A percentile compares a stretch with the other conserved stretches of the same genome.
Evolutionary conservation across 2,797 vertebrate genomes (phyloP).

Genomic region (Gobionotothen gibberifrons): DNA sequence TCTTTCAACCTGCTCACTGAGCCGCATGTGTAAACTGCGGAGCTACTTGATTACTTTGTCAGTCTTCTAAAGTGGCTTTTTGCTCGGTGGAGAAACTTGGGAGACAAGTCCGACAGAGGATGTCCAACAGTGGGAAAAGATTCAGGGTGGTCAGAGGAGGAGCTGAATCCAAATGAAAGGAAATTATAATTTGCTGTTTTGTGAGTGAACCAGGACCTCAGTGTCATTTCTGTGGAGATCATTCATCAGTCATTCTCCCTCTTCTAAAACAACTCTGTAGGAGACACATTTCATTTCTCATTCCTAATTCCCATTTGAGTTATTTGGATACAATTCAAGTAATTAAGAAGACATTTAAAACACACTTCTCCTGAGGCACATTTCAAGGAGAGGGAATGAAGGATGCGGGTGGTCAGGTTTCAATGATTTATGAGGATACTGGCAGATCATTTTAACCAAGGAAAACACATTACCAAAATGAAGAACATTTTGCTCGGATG

Average conservation of each 20-base stretch:
- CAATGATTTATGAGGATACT: neutral
- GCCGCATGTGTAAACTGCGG: constrained; percentile 78
- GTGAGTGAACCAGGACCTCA: constrained; percentile 38
- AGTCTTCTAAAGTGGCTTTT: constrained; percentile 81
- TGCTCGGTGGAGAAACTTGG: constrained; percentile 64
- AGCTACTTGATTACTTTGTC: constrained; percentile 84
- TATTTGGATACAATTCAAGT: constrained; percentile 44
- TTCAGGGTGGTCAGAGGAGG: constrained; percentile 28
- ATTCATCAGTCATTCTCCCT: constrained; percentile 26
- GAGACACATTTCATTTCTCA: constrained; percentile 47
- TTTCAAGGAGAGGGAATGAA: constrained; percentile 21
- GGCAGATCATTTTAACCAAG: constrained; percentile 5
- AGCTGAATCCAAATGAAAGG: constrained; percentile 46
- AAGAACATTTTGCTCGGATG: constrained; percentile 15
- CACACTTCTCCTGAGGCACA: constrained; percentile 9
- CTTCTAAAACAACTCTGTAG: constrained; percentile 36
- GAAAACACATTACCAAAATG: constrained; percentile 5
- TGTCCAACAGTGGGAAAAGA: constrained; percentile 54
- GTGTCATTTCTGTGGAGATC: constrained; percentile 14
- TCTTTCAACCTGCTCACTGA: constrained; percentile 80
- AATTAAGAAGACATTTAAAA: constrained; percentile 39
- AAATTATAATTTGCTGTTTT: constrained; percentile 57
- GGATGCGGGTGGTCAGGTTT: constrained; percentile 6
- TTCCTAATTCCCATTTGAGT: constrained; percentile 36
- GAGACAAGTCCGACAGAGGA: constrained; percentile 63